Evolutionary conservation across 2,113 vertebrate species (phyloP), one percentile per base, ranked within the genome.

Genomic region (Bungarus multicinctus): DNA sequence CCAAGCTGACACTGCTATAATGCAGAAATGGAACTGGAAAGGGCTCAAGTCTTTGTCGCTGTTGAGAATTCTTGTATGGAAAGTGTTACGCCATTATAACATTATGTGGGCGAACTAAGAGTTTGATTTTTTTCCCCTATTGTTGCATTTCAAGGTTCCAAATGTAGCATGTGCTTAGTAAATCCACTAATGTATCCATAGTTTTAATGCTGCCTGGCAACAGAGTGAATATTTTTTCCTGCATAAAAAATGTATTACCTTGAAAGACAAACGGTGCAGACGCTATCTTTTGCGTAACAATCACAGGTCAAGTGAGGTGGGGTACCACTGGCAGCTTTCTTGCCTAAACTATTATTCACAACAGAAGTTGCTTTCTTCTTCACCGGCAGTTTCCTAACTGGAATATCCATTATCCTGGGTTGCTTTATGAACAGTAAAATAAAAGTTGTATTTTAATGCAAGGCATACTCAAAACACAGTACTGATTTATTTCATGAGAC

Each of bases 241-340:
- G 85, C 57, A 69, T 87, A 74, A 95, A 91, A 39, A 96, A 94
- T 90, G 95, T 86, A 90, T 97, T 97, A 99, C 99, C 99, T 99
- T 95, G 98, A 98, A 97, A 99, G 96, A 96, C 99, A 99, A 98
- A 99, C 91, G 93, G 98, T 99, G 98, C 99, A 99, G 95, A 99
- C 98, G 47, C 97, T 98, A 90, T 99, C 98, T 0, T 98, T 99
- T 93, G 97, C 97, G 1, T 98, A 99, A 97, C 99, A 99, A 97
- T 97, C 98, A 96, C 99, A 99, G 94, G 97, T 98, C 96, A 98
- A 95, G 88, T 91, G 96, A 86, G 95, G 88, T 43, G 96, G 97
- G 93, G 97, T 98, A 3, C 97, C 91, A 57, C 96, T 94, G 89
- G 95, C 64, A 94, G 97, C 92, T 96, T 97, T 98, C 91, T 96